Evolutionary conservation across 2,113 vertebrate species (phyloP).

Genomic region (Cepphus grylle): DNA sequence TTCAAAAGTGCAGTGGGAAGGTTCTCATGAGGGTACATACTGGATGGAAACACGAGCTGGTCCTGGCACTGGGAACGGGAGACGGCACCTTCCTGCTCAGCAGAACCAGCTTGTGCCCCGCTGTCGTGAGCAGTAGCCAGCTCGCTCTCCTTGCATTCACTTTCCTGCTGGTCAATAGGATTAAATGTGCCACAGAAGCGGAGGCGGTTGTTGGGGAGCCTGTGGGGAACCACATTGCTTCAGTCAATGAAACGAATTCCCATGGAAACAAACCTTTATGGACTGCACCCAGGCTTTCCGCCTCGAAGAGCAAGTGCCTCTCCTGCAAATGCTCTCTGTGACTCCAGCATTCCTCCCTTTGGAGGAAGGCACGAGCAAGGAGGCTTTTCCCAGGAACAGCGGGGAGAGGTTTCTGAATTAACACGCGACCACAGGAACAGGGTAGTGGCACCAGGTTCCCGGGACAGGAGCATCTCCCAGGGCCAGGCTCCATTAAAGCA

Average conservation of each 20-base stretch:
- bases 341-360: background rate
- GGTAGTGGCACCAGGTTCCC: background rate
- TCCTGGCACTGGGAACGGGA: background rate
- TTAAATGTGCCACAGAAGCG: background rate
- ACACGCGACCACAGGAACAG: accelerated
- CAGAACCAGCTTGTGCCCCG: background rate
- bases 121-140: background rate
- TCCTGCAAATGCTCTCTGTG: background rate
- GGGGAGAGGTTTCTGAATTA: background rate
- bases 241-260: accelerated
- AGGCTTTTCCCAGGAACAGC: background rate
- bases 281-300: background rate
- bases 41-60: background rate
- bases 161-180: background rate
- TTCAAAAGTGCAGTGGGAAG: background rate
- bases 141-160: background rate
- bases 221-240: background rate
- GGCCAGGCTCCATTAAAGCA: background rate
- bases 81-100: background rate
- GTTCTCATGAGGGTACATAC: background rate
- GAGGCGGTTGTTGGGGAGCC: background rate
- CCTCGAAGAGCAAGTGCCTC: accelerated
- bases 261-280: background rate
- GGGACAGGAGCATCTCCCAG: background rate
- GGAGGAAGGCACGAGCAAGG: background rate